Base-by-base conservation (phyloP, 2,113 vertebrate genomes). In the Erythrocercus mccallii region DNA sequence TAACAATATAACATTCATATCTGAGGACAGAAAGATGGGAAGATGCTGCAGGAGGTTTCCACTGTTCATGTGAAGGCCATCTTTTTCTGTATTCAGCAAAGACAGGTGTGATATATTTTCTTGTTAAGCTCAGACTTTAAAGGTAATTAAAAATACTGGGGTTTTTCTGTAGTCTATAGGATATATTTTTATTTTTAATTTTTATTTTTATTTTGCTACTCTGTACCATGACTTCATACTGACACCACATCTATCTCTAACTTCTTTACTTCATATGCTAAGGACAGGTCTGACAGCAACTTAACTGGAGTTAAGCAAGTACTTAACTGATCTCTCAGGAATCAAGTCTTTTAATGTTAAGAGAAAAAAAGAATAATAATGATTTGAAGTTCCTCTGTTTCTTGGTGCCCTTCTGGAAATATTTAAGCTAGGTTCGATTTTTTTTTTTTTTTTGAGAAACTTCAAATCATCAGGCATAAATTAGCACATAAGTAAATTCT, bases 51-150 rank as follows among this genome's bases (percentile, higher is more conserved):
- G 80, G 61, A 84, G 45, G 28, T 50, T 88, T 77, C 54, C 31
- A 53, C 42, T 1, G 0, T 30, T 84, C 1, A 0, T 45, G 11
- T 2, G 1, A 91, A 15, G 71, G 40, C 20, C 78, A 14, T 27
- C 35, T 66, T 68, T 79, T 92, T 42, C 44, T 23, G 58, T 51
- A 25, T 74, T 78, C 50, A 57, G 10, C 31, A 64, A 84, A 83
- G 12, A 61, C 28, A 25, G 28, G 6, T 31, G 44, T 48, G 53
- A 65, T 60, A 30, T 33, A 64, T 61, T 85, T 90, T 78, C 44
- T 54, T 78, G 35, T 44, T 48, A 87, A 65, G 48, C 20, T 47
- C 4, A 5, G 53, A 35, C 5, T 69, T 91, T 37, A 53, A 35
- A 78, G 28, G 24, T 74, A 85, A 81, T 58, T 53, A 72, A 80